Percentiles rank a stretch among this genome's conserved stretches.
Conservation (phyloP, 2,888 invertebrate genomes). For the Bugula neritina region DNA sequence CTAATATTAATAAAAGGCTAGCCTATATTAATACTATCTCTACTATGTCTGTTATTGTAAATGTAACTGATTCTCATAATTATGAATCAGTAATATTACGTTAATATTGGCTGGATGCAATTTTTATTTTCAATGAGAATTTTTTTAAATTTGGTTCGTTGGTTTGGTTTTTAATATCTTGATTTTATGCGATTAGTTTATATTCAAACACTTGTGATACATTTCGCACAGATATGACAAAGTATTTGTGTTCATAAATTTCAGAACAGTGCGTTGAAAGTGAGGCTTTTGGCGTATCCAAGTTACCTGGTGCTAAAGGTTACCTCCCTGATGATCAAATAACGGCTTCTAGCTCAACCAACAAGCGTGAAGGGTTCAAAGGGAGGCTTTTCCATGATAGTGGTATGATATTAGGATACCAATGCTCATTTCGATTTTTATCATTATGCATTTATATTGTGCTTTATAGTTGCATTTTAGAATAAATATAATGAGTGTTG, state of each 20-base stretch:
- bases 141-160: background rate
- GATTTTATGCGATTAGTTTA: background rate
- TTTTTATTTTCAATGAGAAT: background rate
- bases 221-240: background rate
- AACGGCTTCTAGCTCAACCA: constrained; percentile 36
- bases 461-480: too few relatives aligned
- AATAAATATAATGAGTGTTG: background rate
- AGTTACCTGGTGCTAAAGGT: constrained; percentile 31
- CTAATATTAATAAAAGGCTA: background rate
- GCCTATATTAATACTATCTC: background rate
- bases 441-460: too few relatives aligned
- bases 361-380: constrained; percentile 28
- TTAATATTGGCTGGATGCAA: too few relatives aligned
- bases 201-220: background rate
- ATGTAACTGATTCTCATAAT: too few relatives aligned
- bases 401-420: constrained; percentile 1
- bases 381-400: constrained; percentile 25
- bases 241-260: background rate
- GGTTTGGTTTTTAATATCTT: background rate
- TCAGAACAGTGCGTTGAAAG: constrained; percentile 24
- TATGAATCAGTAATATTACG: too few relatives aligned
- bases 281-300: constrained; percentile 23
- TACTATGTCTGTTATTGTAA: background rate
- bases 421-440: background rate
- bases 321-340: constrained; percentile 36